Evolutionary conservation across 2,888 invertebrate species (phyloP).

Genomic region (Unio delphinus): DNA sequence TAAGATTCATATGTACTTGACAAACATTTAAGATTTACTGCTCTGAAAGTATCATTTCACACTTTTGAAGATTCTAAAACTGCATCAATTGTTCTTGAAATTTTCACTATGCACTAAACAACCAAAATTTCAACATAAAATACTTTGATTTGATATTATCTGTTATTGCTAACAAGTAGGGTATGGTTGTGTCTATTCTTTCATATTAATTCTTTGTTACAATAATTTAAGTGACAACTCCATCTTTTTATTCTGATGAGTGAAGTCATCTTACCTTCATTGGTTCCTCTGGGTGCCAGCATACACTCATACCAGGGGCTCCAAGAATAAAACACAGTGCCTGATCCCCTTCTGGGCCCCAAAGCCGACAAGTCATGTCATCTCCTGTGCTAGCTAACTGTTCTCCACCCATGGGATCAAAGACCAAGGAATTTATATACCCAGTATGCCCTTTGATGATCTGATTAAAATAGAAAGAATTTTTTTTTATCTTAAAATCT

Average conservation of each 20-base stretch:
- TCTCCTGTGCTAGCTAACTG: conserved; percentile 83
- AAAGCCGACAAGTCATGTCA: conserved; percentile 82
- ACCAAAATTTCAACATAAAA: not conserved
- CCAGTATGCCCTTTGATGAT: conserved; percentile 78
- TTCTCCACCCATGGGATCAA: conserved; percentile 79
- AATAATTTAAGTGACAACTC: too few relatives aligned
- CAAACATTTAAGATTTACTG: too few relatives aligned
- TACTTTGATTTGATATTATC: too few relatives aligned
- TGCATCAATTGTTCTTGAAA: too few relatives aligned
- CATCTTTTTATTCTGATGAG: too few relatives aligned
- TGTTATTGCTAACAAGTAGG: too few relatives aligned
- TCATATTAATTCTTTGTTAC: too few relatives aligned
- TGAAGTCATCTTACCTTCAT: conserved; percentile 73
- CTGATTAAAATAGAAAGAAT: conserved; percentile 64
- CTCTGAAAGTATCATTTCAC: too few relatives aligned
- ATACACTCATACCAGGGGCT: conserved; percentile 77
- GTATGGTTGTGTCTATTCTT: too few relatives aligned
- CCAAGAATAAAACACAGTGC: conserved; percentile 78
- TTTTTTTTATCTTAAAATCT: not conserved
- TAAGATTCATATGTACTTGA: too few relatives aligned
- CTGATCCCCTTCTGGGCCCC: conserved; percentile 75
- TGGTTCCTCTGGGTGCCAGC: conserved; percentile 81
- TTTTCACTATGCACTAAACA: not conserved
- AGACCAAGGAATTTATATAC: conserved; percentile 81
- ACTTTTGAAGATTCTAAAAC: not conserved